These are phyloP conservation scores for Rafetus swinhoei DNA, from an alignment of 2,113 vertebrate species.

Conservation along the genomic window DNA sequence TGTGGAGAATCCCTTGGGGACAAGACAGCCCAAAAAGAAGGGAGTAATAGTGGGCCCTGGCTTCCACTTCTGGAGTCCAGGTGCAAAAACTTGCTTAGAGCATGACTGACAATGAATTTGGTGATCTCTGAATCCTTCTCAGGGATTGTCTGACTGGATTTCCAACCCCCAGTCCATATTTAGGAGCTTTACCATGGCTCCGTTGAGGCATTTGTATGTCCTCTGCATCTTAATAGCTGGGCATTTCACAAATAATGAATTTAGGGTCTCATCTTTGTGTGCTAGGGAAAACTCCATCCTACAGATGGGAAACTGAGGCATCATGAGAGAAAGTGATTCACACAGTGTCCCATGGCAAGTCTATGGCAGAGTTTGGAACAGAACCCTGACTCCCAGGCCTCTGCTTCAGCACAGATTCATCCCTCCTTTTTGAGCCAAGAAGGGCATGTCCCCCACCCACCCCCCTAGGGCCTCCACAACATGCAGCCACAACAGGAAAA, in stretches of 20 bases:
- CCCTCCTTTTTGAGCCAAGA: not conserved
- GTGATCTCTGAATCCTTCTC: not conserved
- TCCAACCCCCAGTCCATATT: not conserved
- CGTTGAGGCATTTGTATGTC: not conserved
- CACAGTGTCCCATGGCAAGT: not conserved
- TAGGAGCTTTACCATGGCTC: not conserved
- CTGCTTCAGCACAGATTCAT: not conserved
- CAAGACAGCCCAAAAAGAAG: not conserved
- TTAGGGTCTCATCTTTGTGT: not conserved
- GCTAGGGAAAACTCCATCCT: not conserved
- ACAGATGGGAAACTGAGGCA: not conserved
- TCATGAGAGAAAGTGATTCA: not conserved
- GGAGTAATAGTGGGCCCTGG: not conserved
- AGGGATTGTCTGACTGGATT: not conserved
- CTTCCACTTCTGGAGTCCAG: not conserved
- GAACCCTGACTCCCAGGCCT: not conserved
- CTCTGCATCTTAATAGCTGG: not conserved
- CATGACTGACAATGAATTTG: not conserved
- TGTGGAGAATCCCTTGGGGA: not conserved
- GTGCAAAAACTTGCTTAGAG: not conserved
- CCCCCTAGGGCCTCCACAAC: not conserved
- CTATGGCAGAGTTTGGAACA: not conserved
- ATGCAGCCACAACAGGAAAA: too few species aligned
- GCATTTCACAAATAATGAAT: not conserved
- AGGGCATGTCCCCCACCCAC: accelerated